phyloP scores from a whole-genome alignment of 2,113 vertebrate species.

The Raja brachyura region DNA sequence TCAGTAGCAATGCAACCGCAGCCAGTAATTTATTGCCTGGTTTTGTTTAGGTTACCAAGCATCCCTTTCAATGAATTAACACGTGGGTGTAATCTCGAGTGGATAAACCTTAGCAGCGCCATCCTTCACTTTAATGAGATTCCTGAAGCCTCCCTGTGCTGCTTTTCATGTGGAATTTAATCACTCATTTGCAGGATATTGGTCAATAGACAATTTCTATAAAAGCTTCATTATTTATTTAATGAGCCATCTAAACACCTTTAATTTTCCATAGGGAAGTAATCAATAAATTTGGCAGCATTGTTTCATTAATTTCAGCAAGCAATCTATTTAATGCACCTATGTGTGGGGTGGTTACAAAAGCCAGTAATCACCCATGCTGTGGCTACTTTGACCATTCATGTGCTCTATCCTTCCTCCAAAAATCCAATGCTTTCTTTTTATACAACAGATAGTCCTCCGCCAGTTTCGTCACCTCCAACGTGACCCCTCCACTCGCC shows the following conservation, averaged over 20 bases:
- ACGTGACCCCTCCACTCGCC: no score
- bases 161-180: constrained; percentile 16
- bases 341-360: neutral
- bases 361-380: neutral
- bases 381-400: neutral
- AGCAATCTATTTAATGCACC: constrained; percentile 22
- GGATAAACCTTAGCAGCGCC: neutral
- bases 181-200: constrained; percentile 28
- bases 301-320: constrained; percentile 30
- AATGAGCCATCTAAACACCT: constrained; percentile 26
- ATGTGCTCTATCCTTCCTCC: neutral
- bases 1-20: neutral
- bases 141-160: neutral
- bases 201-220: constrained; percentile 33
- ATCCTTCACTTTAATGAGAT: constrained; percentile 35
- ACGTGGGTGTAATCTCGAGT: constrained; percentile 23
- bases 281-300: constrained; percentile 33
- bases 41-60: constrained; percentile 4
- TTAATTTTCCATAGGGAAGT: constrained; percentile 36
- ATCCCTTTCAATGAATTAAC: constrained; percentile 26
- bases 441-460: no score
- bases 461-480: no score
- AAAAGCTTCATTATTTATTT: constrained; percentile 38
- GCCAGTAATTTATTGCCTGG: constrained; percentile 17
- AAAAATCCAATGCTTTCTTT: constrained; percentile 15